Evolutionary conservation across 2,797 vertebrate species (phyloP).

Genomic region (Gouania willdenowi): DNA sequence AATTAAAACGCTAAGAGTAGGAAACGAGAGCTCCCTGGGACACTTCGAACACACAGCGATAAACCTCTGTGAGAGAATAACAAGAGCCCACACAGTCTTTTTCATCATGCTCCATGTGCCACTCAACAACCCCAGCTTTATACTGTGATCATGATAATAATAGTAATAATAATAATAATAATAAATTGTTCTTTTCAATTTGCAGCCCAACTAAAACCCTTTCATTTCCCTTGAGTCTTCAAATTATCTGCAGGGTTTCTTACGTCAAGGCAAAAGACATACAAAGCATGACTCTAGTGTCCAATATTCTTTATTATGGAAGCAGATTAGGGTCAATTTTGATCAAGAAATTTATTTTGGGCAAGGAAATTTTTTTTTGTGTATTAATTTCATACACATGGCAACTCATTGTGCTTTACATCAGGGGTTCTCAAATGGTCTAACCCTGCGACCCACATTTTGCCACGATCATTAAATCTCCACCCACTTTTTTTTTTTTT

Average conservation of each 20-base stretch:
- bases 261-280: background rate
- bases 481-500: too few relatives aligned
- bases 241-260: conserved; percentile 25
- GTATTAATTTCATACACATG: too few relatives aligned
- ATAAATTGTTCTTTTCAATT: conserved; percentile 42
- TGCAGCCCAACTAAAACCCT: conserved; percentile 17
- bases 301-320: too few relatives aligned
- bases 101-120: conserved; percentile 8
- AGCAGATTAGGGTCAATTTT: too few relatives aligned
- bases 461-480: too few relatives aligned
- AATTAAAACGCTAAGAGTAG: conserved; percentile 47
- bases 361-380: too few relatives aligned
- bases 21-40: conserved; percentile 36
- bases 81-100: conserved; percentile 1
- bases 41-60: conserved; percentile 29
- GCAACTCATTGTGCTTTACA: too few relatives aligned
- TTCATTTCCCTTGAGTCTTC: conserved; percentile 23
- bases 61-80: conserved; percentile 41
- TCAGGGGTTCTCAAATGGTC: too few relatives aligned
- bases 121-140: conserved; percentile 18
- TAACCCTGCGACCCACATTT: too few relatives aligned
- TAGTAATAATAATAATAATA: too few relatives aligned
- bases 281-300: too few relatives aligned
- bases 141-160: conserved; percentile 55
- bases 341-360: too few relatives aligned